Evolutionary conservation across 2,888 invertebrate species (phyloP).

Genomic region (Hartigia nigra): DNA sequence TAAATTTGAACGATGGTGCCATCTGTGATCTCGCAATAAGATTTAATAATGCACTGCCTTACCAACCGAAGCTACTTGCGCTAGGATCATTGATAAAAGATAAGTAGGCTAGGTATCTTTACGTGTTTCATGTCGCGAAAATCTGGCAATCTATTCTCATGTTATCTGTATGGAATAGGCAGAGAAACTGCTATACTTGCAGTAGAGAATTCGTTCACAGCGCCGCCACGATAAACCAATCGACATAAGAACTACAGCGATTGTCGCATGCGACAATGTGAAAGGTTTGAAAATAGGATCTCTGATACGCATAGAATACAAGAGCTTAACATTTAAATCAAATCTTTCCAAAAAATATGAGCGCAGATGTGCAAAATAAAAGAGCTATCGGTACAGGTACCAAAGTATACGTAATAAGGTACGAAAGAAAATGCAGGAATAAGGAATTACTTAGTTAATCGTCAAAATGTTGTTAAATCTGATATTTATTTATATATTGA

Average conservation of each 20-base stretch:
- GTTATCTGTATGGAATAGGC: too few relatives aligned
- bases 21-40: neutral
- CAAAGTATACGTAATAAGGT: neutral
- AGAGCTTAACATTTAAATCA: too few relatives aligned
- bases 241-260: neutral
- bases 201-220: too few relatives aligned
- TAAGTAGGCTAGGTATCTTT: neutral
- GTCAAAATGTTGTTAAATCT: neutral
- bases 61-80: neutral
- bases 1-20: neutral
- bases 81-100: neutral
- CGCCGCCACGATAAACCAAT: too few relatives aligned
- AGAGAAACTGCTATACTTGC: too few relatives aligned
- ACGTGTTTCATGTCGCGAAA: neutral
- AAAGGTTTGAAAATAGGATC: neutral
- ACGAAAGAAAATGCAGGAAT: neutral
- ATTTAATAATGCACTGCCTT: neutral
- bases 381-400: too few relatives aligned
- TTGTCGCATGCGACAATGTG: neutral
- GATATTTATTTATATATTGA: constrained; percentile 3
- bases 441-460: neutral
- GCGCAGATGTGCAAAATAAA: too few relatives aligned
- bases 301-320: neutral
- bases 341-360: too few relatives aligned
- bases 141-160: too few relatives aligned